These are phyloP conservation scores for Parapristionchus giblindavisi DNA, from an alignment of 2,888 invertebrate species.

Conservation along the genomic window DNA sequence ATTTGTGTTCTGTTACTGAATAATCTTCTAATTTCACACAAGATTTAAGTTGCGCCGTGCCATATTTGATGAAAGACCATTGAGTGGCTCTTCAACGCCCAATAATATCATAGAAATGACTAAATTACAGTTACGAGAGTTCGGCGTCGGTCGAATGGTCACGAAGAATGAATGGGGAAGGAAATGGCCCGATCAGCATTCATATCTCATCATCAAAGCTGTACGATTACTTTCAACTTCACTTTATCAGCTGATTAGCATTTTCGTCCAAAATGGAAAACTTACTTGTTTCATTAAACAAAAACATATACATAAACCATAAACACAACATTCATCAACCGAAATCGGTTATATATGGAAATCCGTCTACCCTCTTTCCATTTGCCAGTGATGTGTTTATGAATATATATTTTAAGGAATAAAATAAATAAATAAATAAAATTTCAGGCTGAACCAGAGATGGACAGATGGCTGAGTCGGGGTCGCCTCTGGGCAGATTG, in stretches of 20 bases:
- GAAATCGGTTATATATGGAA: no score
- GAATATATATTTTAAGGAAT: no score
- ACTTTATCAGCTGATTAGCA: no score
- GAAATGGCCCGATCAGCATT: slow-evolving; percentile 67
- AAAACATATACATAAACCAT: not conserved
- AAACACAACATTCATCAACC: no score
- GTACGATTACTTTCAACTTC: slow-evolving; percentile 44
- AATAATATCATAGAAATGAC: no score
- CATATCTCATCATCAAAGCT: slow-evolving; percentile 62
- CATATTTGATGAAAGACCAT: no score
- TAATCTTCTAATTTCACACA: not conserved
- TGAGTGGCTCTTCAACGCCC: no score
- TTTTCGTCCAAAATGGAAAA: no score
- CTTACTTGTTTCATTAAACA: no score
- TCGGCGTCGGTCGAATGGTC: slow-evolving; percentile 67
- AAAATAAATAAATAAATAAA: not conserved
- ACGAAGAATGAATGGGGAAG: slow-evolving; percentile 68
- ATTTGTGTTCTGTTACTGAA: no score
- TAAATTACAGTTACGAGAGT: slow-evolving; percentile 45
- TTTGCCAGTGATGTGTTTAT: no score
- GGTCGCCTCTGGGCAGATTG: slow-evolving; percentile 66
- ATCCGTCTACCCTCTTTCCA: not conserved
- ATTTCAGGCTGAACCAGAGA: slow-evolving; percentile 62
- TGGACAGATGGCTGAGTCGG: slow-evolving; percentile 66
- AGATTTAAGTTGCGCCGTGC: no score